phyloP scores from a whole-genome alignment of 2,113 vertebrate genomes.

The Oryzias celebensis region DNA sequence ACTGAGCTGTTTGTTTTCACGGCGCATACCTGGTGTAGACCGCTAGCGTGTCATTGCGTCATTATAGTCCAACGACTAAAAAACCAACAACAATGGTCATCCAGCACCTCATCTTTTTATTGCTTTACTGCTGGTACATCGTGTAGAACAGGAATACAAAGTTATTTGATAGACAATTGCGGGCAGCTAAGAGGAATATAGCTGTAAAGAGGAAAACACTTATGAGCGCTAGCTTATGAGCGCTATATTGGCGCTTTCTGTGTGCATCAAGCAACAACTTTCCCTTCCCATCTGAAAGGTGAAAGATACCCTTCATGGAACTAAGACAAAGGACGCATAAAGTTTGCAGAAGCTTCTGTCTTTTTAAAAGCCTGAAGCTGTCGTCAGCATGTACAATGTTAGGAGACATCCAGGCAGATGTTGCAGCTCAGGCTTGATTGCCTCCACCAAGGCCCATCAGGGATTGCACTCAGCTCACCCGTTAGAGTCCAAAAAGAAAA shows the following conservation, averaged over 20 bases:
- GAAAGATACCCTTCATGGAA: constrained; percentile 14
- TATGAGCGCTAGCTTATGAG: no score
- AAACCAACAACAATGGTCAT: no score
- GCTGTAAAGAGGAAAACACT: no score
- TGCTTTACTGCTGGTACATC: no score
- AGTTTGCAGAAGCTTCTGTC: constrained; percentile 30
- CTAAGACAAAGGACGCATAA: constrained; percentile 25
- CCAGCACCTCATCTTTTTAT: no score
- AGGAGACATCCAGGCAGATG: constrained; percentile 65
- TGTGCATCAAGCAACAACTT: constrained; percentile 10
- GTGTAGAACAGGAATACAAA: no score
- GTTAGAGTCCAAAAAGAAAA: constrained; percentile 37
- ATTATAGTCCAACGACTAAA: no score
- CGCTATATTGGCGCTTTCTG: background rate
- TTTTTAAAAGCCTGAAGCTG: constrained; percentile 71
- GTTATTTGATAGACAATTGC: no score
- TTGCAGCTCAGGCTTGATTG: constrained; percentile 66
- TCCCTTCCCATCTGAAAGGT: background rate
- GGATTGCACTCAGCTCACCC: constrained; percentile 70
- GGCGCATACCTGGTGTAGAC: no score
- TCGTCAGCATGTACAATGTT: constrained; percentile 66
- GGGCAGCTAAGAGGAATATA: no score
- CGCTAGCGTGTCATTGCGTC: no score
- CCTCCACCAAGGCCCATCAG: constrained; percentile 62
- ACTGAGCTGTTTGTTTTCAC: no score